These are phyloP conservation scores for Psylliodes chrysocephalus DNA, from an alignment of 2,888 invertebrate genomes.

Conservation along the genomic window DNA sequence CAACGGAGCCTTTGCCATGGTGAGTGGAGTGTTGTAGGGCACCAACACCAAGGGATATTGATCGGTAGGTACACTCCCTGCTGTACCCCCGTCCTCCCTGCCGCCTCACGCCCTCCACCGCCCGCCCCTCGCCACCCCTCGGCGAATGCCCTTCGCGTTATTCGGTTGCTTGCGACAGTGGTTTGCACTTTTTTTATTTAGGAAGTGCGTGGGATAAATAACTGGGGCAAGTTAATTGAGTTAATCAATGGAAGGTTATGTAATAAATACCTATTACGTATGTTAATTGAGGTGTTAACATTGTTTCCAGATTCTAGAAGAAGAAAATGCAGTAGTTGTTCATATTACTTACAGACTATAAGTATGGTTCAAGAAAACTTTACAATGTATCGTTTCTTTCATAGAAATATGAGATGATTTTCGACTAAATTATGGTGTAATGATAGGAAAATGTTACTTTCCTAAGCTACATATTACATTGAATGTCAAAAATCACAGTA, in stretches of 20 bases:
- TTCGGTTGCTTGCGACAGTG: neutral
- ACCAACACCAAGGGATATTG: slow-evolving; percentile 48
- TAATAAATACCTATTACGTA: too few relatives aligned
- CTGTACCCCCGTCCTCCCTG: slow-evolving; percentile 10
- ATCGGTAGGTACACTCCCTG: slow-evolving; percentile 47
- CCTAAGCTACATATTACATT: too few relatives aligned
- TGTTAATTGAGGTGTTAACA: too few relatives aligned
- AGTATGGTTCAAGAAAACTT: too few relatives aligned
- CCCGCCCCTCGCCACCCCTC: neutral
- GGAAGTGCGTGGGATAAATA: slow-evolving; percentile 7
- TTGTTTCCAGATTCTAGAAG: too few relatives aligned
- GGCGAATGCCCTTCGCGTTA: slow-evolving; percentile 6
- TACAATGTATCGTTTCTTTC: too few relatives aligned
- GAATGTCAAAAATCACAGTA: too few relatives aligned
- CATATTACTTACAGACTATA: too few relatives aligned
- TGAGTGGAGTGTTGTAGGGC: slow-evolving; percentile 37
- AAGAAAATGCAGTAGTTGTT: too few relatives aligned
- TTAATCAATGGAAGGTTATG: neutral
- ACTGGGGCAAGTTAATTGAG: slow-evolving; percentile 6
- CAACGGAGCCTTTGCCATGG: slow-evolving; percentile 1
- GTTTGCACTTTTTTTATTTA: slow-evolving; percentile 12
- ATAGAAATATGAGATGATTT: too few relatives aligned
- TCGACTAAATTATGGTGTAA: too few relatives aligned
- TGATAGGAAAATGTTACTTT: too few relatives aligned
- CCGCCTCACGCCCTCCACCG: slow-evolving; percentile 9